Conservation (phyloP, 2,888 invertebrate species). For the Phania funesta region DNA sequence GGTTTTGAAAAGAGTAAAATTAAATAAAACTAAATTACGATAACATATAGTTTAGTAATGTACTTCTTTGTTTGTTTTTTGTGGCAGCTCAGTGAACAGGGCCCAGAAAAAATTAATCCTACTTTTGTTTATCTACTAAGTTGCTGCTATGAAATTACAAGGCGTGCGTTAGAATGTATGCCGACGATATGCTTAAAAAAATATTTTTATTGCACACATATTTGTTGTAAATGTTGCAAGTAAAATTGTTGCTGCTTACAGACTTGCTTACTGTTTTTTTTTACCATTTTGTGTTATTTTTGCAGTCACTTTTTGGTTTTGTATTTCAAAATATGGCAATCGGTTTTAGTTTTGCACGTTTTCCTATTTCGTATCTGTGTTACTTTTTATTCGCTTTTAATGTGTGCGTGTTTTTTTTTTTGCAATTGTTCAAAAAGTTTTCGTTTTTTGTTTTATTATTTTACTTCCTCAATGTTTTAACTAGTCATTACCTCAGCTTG, state of each 20-base stretch:
- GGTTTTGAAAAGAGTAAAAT: not conserved
- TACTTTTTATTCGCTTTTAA: conserved; percentile 21
- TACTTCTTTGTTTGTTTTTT: not conserved
- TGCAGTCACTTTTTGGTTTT: conserved; percentile 4
- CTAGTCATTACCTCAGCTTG: conserved; percentile 18
- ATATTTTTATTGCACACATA: conserved; percentile 19
- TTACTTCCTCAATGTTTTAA: conserved; percentile 54
- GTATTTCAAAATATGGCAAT: conserved; percentile 51
- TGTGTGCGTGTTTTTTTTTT: not conserved
- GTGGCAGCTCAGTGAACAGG: conserved; percentile 41
- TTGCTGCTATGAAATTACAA: not conserved
- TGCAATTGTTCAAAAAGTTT: not conserved
- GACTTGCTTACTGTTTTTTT: conserved; percentile 40
- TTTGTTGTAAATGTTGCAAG: conserved; percentile 55
- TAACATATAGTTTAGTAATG: conserved; percentile 36
- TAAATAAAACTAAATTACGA: conserved; percentile 48
- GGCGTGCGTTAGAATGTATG: not conserved
- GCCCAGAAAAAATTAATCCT: conserved; percentile 38
- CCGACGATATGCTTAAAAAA: conserved; percentile 19
- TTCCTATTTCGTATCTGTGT: conserved; percentile 41
- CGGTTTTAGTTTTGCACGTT: conserved; percentile 49
- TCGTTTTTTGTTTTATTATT: not conserved
- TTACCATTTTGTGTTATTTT: conserved; percentile 28
- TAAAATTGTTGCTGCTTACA: conserved; percentile 48
- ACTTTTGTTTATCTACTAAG: conserved; percentile 15